Base-by-base conservation (phyloP, 2,113 vertebrate species). In the Passerina amoena region DNA sequence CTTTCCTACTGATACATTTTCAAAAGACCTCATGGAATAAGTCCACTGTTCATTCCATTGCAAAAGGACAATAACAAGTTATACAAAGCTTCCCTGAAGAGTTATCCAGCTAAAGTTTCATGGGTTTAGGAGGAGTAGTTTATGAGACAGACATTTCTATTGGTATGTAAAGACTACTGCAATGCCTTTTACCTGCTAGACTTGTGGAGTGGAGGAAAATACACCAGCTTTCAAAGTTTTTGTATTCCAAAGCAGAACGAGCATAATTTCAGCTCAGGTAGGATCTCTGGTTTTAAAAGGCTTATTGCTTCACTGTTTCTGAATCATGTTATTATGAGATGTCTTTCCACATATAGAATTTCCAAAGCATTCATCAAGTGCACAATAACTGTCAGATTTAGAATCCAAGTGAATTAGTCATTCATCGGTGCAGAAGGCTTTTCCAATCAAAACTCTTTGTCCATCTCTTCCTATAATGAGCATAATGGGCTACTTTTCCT, bases 391-490 rank as follows among this genome's bases (percentile, higher is more conserved):
- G 53, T 72, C 59, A 70, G 80, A 94, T 96, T 94, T 92, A 87
- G 78, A 73, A 91, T 85, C 57, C 0, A 0, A 82, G 23, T 47
- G 37, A 78, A 86, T 88, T 77, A 85, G 44, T 68, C 80, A 92
- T 59, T 95, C 73, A 85, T 65, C 87, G 82, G 57, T 24, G 27
- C 48, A 94, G 63, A 93, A 94, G 79, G 51, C 33, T 94, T 90
- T 94, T 91, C 90, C 84, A 96, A 96, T 97, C 96, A 96, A 95
- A 95, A 50, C 16, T 69, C 21, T 92, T 97, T 97, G 95, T 96
- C 93, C 82, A 44, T 42, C 20, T 94, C 68, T 54, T 90, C 71
- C 68, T 72, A 42, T 89, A 88, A 94, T 31, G 10, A 93, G 57
- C 17, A 68, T 65, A 91, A 94, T 80, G 51, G 77, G 48, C 68